Base-by-base conservation (phyloP, 2,797 vertebrate genomes). In the Distichodus sexfasciatus region DNA sequence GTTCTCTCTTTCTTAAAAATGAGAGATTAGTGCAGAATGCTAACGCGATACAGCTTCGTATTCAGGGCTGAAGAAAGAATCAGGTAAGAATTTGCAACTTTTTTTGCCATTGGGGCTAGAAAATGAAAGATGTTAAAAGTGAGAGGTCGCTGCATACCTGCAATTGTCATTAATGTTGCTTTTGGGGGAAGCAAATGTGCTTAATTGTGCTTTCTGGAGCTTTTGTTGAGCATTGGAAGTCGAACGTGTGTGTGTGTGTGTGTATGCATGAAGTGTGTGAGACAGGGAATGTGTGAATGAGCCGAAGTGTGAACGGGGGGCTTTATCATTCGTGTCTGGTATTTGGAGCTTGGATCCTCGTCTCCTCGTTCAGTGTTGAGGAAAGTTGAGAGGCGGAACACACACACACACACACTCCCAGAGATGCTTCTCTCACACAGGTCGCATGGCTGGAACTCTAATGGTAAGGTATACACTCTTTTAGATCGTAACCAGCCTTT, bases 331-430 rank as follows among this genome's bases (percentile, higher is more conserved):
- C 75, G 21, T 89, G 76, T 76, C 79, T 86, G 83, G 75, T 88
- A 74, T 90, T 91, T 79, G 62, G 76, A 84, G 82, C 83, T 86
- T n/a, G n/a, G n/a, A n/a, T n/a, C n/a, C n/a, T n/a, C n/a, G n/a
- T n/a, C n/a, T n/a, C n/a, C n/a, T n/a, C n/a, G n/a, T n/a, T n/a
- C n/a, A n/a, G n/a, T n/a, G n/a, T n/a, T n/a, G n/a, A n/a, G n/a
- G n/a, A n/a, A n/a, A 69, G 78, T 76, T 77, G 44, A 47, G 44
- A 47, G 44, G 9, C 86, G 87, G 81, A 54, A 63, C 53, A 60
- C 28, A 11, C 46, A 44, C 54, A 31, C 72, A 78, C 51, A 76
- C 82, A 87, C 72, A 68, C 86, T 35, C 14, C 47, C 28, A 80
- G 77, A 26, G 26, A 31, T 19, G 50, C 7, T 29, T 33, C 61